Evolutionary conservation across 2,113 vertebrate species (phyloP).

Genomic region (Trinectes maculatus): DNA sequence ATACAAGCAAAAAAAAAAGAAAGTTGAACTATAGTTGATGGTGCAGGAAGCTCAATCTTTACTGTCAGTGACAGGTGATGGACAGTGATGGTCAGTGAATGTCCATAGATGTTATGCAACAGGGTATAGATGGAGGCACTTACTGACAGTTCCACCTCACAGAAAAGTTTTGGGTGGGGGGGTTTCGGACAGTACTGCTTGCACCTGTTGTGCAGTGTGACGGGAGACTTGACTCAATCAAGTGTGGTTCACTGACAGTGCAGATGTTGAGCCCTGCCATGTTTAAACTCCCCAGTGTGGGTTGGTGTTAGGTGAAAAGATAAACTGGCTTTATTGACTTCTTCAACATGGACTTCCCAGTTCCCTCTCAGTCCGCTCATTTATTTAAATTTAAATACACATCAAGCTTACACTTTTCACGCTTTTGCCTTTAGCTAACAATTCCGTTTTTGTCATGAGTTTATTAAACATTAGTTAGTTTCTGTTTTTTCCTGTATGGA

Average conservation of each 20-base stretch:
- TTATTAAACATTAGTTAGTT: too few relatives aligned
- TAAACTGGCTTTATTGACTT: slow-evolving; percentile 26
- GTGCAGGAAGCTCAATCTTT: not conserved
- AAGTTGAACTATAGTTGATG: slow-evolving; percentile 3
- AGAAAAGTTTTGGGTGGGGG: not conserved
- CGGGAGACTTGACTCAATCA: slow-evolving; percentile 31
- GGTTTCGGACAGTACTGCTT: not conserved
- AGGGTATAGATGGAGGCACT: not conserved
- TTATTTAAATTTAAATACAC: too few relatives aligned
- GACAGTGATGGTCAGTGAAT: not conserved
- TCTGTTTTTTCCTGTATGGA: too few relatives aligned
- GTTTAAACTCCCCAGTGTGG: slow-evolving; percentile 51
- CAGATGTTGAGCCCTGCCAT: slow-evolving; percentile 48
- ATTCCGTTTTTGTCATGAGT: too few relatives aligned
- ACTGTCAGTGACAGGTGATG: not conserved
- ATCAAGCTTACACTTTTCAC: too few relatives aligned
- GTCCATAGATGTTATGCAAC: too few relatives aligned
- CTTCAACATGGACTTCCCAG: not conserved
- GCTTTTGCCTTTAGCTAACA: too few relatives aligned
- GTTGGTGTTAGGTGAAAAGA: slow-evolving; percentile 51
- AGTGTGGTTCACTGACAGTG: slow-evolving; percentile 52
- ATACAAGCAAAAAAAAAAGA: slow-evolving; percentile 1
- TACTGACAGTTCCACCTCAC: not conserved
- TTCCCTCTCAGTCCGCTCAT: not conserved
- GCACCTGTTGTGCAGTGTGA: slow-evolving; percentile 25